phyloP scores from a whole-genome alignment of 1,140 invertebrate genomes.

The Melanaphis sacchari region DNA sequence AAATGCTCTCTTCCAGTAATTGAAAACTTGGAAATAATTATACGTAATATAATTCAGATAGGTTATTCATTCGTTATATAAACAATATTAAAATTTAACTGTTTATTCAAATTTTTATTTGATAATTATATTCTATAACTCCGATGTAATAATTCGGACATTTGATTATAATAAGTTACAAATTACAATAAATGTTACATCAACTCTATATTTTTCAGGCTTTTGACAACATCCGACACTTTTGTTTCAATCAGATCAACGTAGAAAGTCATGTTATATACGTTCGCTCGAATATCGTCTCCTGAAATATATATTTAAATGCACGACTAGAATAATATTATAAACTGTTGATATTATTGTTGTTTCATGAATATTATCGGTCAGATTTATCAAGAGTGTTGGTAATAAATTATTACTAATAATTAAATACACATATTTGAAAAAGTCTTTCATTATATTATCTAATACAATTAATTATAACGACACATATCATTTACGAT shows the following conservation, averaged over 20 bases:
- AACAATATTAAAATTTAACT: background rate
- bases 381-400: background rate
- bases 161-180: too few relatives aligned
- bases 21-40: background rate
- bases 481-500: too few relatives aligned
- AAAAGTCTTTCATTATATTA: background rate
- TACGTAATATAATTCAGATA: background rate
- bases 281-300: conserved; percentile 70
- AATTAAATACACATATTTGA: background rate
- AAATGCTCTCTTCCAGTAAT: background rate
- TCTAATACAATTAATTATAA: background rate
- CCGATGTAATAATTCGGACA: background rate
- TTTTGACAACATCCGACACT: conserved; percentile 38
- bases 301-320: conserved; percentile 61
- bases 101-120: background rate
- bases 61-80: background rate
- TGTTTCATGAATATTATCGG: background rate
- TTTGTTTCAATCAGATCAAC: conserved; percentile 75
- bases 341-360: background rate
- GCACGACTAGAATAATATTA: background rate
- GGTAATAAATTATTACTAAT: too few relatives aligned
- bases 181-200: background rate
- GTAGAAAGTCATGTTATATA: conserved; percentile 76
- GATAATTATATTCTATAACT: too few relatives aligned
- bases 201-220: background rate